phyloP scores from a whole-genome alignment of 1,140 invertebrate species.

The Delia radicum region DNA sequence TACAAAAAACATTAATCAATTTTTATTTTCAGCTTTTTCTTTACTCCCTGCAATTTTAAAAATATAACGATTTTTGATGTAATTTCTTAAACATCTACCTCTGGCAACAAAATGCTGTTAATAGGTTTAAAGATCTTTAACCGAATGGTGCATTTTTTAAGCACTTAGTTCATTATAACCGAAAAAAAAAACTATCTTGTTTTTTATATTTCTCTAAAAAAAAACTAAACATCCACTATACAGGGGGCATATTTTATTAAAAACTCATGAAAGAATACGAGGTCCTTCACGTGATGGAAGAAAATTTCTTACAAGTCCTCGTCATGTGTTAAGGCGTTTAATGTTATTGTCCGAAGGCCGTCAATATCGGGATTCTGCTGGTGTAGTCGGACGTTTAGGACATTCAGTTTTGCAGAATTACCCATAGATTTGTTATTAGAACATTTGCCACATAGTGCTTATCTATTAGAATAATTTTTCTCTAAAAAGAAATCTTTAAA shows the following conservation, averaged over 20 bases:
- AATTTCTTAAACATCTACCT: no score
- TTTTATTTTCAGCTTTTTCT: no score
- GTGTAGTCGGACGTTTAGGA: constrained; percentile 72
- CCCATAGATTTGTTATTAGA: constrained; percentile 85
- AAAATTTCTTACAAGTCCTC: constrained; percentile 70
- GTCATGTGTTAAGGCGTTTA: constrained; percentile 71
- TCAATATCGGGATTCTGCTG: constrained; percentile 79
- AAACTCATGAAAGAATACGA: constrained; percentile 59
- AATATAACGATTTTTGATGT: no score
- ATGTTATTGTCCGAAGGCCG: constrained; percentile 74
- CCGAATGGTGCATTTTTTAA: no score
- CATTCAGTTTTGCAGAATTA: constrained; percentile 72
- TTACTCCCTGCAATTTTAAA: no score
- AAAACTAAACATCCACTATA: neutral
- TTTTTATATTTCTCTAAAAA: neutral
- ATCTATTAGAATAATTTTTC: constrained; percentile 82
- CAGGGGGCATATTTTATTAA: constrained; percentile 47
- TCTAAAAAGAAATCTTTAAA: no score
- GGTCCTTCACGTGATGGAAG: constrained; percentile 58
- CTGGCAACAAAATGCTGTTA: no score
- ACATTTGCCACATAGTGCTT: constrained; percentile 80
- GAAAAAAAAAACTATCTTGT: no score
- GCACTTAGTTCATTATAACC: neutral
- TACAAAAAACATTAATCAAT: no score
- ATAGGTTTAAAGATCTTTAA: no score